These are phyloP conservation scores for Neria commutata DNA, from an alignment of 2,888 invertebrate genomes.

Conservation along the genomic window DNA sequence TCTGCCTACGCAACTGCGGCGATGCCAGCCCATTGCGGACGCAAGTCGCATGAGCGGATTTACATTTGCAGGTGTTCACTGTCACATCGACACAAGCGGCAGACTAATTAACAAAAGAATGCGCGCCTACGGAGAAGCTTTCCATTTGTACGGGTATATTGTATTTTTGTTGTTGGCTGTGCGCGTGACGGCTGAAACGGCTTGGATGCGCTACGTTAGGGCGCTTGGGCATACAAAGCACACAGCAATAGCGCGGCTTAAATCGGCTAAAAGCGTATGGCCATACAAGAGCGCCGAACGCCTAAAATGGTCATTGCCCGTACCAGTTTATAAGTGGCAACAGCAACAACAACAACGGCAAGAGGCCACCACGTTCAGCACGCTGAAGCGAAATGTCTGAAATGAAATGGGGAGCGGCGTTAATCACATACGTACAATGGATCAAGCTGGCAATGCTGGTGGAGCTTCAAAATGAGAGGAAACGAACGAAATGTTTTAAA, in stretches of 20 bases:
- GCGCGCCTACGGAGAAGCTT: slow-evolving; percentile 3
- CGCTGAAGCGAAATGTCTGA: not conserved
- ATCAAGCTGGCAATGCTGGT: too few species aligned
- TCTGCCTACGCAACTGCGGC: too few species aligned
- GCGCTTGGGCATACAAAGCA: too few species aligned
- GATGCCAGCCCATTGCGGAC: too few species aligned
- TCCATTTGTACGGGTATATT: not conserved
- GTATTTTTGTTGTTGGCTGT: not conserved
- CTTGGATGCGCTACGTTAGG: not conserved
- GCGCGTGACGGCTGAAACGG: not conserved
- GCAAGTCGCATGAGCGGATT: too few species aligned
- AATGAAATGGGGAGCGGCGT: slow-evolving; percentile 4
- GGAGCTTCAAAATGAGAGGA: too few species aligned
- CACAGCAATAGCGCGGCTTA: too few species aligned
- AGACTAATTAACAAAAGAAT: slow-evolving; percentile 19
- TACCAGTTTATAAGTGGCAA: slow-evolving; percentile 4
- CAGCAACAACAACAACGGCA: slow-evolving; percentile 1
- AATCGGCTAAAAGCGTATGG: too few species aligned
- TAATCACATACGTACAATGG: slow-evolving; percentile 8
- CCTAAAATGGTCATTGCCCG: slow-evolving; percentile 16
- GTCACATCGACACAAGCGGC: slow-evolving; percentile 10
- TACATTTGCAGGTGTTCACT: slow-evolving; percentile 24
- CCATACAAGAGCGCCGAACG: too few species aligned
- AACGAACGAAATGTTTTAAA: too few species aligned
- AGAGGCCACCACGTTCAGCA: slow-evolving; percentile 37